These are phyloP conservation scores for Sisyra terminalis DNA, from an alignment of 2,888 invertebrate species.

Conservation along the genomic window DNA sequence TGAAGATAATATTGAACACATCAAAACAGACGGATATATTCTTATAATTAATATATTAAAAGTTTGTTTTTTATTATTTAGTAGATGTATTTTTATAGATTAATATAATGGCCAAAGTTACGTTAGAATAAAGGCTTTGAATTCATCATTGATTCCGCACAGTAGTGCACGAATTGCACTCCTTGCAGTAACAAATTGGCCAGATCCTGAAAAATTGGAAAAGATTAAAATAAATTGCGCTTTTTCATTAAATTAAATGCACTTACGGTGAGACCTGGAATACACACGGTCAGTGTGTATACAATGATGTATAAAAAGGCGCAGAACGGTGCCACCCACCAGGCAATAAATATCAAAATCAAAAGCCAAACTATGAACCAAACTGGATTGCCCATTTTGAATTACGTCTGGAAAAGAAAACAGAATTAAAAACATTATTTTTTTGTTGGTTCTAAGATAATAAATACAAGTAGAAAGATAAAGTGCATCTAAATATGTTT, in stretches of 20 bases:
- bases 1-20: not conserved
- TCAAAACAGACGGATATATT: not conserved
- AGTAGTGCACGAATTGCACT: conserved; percentile 53
- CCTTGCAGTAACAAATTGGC: conserved; percentile 49
- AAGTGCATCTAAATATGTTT: too few species aligned
- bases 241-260: not conserved
- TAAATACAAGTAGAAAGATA: too few species aligned
- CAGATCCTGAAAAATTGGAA: conserved; percentile 39
- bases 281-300: conserved; percentile 16
- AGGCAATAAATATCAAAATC: conserved; percentile 18
- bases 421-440: not conserved
- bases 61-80: not conserved
- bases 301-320: conserved; percentile 20
- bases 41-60: not conserved
- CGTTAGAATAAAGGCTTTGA: conserved; percentile 31
- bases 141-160: conserved; percentile 52
- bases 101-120: not conserved
- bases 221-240: conserved; percentile 1
- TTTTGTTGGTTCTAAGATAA: too few species aligned
- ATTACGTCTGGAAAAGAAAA: conserved; percentile 2
- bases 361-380: conserved; percentile 21
- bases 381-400: conserved; percentile 13
- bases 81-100: not conserved
- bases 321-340: conserved; percentile 20
- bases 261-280: conserved; percentile 7